phyloP scores from a whole-genome alignment of 2,888 invertebrate species.

The Ryuthela nishihirai region DNA sequence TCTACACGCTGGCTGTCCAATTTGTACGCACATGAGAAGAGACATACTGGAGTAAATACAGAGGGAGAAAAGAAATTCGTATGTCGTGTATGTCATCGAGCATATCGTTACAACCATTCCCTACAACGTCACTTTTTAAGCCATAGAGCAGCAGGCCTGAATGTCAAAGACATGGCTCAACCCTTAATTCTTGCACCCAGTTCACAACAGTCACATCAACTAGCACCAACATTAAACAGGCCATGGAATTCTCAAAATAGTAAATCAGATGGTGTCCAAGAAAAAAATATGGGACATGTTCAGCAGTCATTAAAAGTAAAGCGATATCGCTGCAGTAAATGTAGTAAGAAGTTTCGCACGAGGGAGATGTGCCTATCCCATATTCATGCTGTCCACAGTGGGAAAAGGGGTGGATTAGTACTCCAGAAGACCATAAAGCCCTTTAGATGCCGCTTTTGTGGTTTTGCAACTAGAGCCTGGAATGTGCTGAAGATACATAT shows the following conservation, averaged over 20 bases:
- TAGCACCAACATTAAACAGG: constrained; percentile 13
- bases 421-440: constrained; percentile 39
- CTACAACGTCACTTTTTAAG: constrained; percentile 46
- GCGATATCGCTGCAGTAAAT: constrained; percentile 47
- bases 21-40: constrained; percentile 85
- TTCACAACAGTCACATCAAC: constrained; percentile 29
- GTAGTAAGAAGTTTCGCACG: constrained; percentile 47
- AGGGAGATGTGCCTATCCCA: constrained; percentile 48
- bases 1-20: constrained; percentile 84
- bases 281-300: neutral
- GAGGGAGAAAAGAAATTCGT: constrained; percentile 44
- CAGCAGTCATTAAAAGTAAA: constrained; percentile 28
- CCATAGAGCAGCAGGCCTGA: constrained; percentile 44
- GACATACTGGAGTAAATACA: constrained; percentile 59
- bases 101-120: constrained; percentile 49
- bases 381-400: constrained; percentile 46
- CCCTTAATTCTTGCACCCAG: constrained; percentile 38
- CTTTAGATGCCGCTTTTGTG: constrained; percentile 49
- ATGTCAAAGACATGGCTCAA: constrained; percentile 26
- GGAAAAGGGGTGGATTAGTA: constrained; percentile 33
- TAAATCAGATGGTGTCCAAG: constrained; percentile 1
- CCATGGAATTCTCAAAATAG: constrained; percentile 24
- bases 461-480: constrained; percentile 46
- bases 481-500: constrained; percentile 53
- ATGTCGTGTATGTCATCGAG: constrained; percentile 48